Conservation (phyloP, 2,888 invertebrate genomes). For the Drosophila niveifrons region DNA sequence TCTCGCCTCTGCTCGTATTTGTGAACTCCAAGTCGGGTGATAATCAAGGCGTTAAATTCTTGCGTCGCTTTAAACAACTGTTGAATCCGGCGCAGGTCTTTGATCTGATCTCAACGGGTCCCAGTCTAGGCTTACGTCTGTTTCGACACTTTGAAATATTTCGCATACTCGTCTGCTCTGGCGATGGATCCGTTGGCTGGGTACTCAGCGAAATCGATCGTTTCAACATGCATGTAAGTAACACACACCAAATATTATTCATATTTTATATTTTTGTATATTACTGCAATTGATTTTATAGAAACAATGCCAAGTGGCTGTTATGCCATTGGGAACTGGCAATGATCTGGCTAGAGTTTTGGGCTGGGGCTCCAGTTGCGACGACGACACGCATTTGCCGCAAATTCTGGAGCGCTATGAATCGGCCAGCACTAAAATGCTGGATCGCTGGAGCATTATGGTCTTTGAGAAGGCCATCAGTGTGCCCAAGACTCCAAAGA, state of each 20-base stretch:
- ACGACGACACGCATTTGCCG: slow-evolving; percentile 97
- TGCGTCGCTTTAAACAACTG: slow-evolving; percentile 96
- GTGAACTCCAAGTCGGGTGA: slow-evolving; percentile 99
- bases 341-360: slow-evolving; percentile 97
- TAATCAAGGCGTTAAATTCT: slow-evolving; percentile 98
- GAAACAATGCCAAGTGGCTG: slow-evolving; percentile 97
- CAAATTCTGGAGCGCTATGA: slow-evolving; percentile 97
- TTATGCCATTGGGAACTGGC: slow-evolving; percentile 97
- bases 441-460: slow-evolving; percentile 99
- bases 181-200: slow-evolving; percentile 99
- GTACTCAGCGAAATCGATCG: slow-evolving; percentile 98
- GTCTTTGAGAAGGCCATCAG: slow-evolving; percentile 93
- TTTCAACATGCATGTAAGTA: slow-evolving; percentile 96
- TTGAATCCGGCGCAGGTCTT: slow-evolving; percentile 99
- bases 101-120: slow-evolving; percentile 95
- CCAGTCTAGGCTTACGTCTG: slow-evolving; percentile 93
- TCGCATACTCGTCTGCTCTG: slow-evolving; percentile 97
- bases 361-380: slow-evolving; percentile 98
- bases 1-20: slow-evolving; percentile 95
- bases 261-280: neutral
- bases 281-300: slow-evolving; percentile 74
- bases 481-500: slow-evolving; percentile 86
- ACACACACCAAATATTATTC: neutral
- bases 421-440: slow-evolving; percentile 98
- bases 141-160: slow-evolving; percentile 98